A percentile compares a stretch with the other conserved stretches of the same genome.
Conservation (phyloP, 2,888 invertebrate species). For the Cylindroiulus punctatus region DNA sequence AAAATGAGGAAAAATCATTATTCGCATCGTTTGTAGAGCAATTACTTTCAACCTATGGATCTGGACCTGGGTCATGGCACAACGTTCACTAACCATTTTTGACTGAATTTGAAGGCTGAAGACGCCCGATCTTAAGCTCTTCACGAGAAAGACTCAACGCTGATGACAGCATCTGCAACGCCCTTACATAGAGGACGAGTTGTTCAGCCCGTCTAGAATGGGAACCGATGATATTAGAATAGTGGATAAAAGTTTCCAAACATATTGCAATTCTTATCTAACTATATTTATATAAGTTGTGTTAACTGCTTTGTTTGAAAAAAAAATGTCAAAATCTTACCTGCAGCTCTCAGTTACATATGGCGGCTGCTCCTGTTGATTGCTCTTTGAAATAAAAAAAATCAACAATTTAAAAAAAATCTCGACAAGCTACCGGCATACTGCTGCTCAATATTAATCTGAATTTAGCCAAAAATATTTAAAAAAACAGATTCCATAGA, state of each 20-base stretch:
- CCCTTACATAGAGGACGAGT: conserved; percentile 86
- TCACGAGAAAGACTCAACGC: conserved; percentile 89
- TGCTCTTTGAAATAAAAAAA: conserved; percentile 35
- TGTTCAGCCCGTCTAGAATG: conserved; percentile 75
- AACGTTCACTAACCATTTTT: conserved; percentile 76
- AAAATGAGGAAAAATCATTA: not conserved
- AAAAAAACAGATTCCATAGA: no score
- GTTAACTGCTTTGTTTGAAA: no score
- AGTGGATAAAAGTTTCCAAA: not conserved
- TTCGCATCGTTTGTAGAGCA: not conserved
- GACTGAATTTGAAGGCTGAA: conserved; percentile 91
- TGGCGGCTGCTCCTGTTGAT: conserved; percentile 56
- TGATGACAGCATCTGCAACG: conserved; percentile 93
- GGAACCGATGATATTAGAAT: not conserved
- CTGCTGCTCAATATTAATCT: not conserved
- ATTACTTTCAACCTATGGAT: no score
- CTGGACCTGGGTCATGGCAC: no score
- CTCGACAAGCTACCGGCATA: not conserved
- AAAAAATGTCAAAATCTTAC: conserved; percentile 50
- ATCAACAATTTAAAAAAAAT: not conserved
- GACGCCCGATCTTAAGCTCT: conserved; percentile 82
- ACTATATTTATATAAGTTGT: no score
- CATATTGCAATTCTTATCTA: not conserved
- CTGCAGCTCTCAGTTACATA: conserved; percentile 53
- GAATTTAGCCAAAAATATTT: not conserved